phyloP scores from a whole-genome alignment of 2,113 vertebrate genomes.

The Phalacrocorax aristotelis region DNA sequence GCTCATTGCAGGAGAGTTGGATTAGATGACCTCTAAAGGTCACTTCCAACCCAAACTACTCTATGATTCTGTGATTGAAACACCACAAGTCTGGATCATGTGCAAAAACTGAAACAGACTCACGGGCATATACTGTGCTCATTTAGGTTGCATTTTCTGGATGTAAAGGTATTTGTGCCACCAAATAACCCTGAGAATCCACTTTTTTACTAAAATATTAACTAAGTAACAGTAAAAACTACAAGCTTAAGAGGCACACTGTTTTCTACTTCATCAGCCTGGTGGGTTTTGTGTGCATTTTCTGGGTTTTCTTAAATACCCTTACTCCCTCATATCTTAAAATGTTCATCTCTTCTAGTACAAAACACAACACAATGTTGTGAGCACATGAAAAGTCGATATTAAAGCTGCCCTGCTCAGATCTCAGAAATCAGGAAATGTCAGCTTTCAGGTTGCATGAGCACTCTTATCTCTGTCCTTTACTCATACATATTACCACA shows the following conservation, averaged over 20 bases:
- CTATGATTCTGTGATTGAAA: background rate
- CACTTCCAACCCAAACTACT: background rate
- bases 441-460: background rate
- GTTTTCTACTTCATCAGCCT: background rate
- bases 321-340: background rate
- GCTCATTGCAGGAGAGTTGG: rapidly evolving
- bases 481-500: background rate
- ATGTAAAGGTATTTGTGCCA: background rate
- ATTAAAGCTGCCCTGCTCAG: background rate
- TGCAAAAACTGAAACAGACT: background rate
- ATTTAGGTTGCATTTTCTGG: background rate
- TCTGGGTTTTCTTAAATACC: background rate
- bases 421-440: background rate
- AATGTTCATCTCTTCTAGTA: background rate
- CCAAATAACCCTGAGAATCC: background rate
- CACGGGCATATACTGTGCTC: background rate
- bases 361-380: background rate
- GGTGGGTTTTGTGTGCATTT: background rate
- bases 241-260: background rate
- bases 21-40: background rate
- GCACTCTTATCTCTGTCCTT: background rate
- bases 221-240: background rate
- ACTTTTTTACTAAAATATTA: background rate
- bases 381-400: background rate
- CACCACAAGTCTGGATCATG: background rate